Percentiles rank a stretch among this genome's conserved stretches.
phyloP scores from a whole-genome alignment of 2,797 vertebrate species.

The Pogonophryne albipinna region DNA sequence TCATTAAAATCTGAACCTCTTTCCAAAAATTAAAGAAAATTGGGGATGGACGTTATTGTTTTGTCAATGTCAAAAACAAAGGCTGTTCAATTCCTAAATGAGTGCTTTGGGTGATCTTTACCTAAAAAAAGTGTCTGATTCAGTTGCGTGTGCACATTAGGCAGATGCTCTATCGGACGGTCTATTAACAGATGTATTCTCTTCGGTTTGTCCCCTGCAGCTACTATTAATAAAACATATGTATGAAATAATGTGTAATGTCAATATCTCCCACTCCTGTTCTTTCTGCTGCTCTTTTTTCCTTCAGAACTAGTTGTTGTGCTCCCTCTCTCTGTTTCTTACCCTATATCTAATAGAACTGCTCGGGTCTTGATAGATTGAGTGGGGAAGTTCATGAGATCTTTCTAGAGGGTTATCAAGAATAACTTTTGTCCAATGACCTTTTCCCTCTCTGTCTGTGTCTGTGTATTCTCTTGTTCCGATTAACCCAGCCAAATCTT shows the following conservation, averaged over 20 bases:
- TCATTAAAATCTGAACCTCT: neutral
- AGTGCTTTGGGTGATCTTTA: slow-evolving; percentile 4
- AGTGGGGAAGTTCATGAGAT: too few relatives aligned
- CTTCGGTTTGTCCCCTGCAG: neutral
- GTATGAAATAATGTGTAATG: slow-evolving; percentile 12
- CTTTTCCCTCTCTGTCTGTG: too few relatives aligned
- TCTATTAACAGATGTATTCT: neutral
- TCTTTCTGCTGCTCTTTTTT: neutral
- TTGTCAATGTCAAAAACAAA: neutral
- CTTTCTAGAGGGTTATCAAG: too few relatives aligned
- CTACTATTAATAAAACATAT: neutral
- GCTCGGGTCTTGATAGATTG: too few relatives aligned
- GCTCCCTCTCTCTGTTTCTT: too few relatives aligned
- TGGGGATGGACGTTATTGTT: neutral
- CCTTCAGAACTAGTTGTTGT: neutral
- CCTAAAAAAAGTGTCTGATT: neutral
- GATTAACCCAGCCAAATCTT: too few relatives aligned
- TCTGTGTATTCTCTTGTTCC: too few relatives aligned
- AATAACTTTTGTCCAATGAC: too few relatives aligned
- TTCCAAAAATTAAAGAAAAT: neutral
- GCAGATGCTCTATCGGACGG: neutral
- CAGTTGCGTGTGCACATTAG: neutral
- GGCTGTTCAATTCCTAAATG: neutral
- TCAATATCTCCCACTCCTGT: neutral
- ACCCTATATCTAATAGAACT: too few relatives aligned